Evolutionary conservation across 1,140 invertebrate genomes (phyloP).

Genomic region (Trachymyrmex septentrionalis): DNA sequence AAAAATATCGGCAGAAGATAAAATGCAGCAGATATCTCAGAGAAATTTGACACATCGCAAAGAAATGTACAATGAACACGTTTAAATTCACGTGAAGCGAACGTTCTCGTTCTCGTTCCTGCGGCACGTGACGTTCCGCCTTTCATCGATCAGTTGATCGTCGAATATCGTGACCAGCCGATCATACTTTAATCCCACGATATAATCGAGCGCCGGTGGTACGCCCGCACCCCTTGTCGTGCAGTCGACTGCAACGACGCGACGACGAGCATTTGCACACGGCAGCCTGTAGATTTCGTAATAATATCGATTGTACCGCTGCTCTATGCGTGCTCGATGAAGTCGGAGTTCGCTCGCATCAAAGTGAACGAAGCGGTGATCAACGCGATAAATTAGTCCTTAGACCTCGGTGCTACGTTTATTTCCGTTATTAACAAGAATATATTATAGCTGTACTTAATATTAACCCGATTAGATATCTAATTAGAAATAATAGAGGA

Average conservation of each 20-base stretch:
- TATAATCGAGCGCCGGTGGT: conserved; percentile 71
- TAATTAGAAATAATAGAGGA: background rate
- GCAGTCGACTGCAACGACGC: conserved; percentile 71
- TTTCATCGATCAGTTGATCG: conserved; percentile 75
- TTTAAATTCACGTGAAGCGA: conserved; percentile 43
- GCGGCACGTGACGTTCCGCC: conserved; percentile 62
- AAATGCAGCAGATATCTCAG: conserved; percentile 30
- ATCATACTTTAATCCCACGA: conserved; percentile 74
- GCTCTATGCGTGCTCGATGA: conserved; percentile 65
- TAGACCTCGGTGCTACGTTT: background rate
- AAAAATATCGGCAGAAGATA: background rate
- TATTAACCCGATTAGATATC: background rate
- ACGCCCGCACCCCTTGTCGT: conserved; percentile 71
- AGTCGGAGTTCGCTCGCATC: conserved; percentile 31
- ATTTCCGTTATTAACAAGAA: background rate
- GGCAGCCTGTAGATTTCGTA: conserved; percentile 71
- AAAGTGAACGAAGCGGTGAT: conserved; percentile 48
- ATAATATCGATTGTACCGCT: conserved; percentile 70
- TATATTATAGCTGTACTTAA: conserved; percentile 7
- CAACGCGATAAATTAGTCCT: conserved; percentile 45
- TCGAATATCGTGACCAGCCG: conserved; percentile 75
- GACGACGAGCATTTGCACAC: conserved; percentile 74
- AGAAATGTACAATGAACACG: conserved; percentile 27
- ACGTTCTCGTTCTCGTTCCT: conserved; percentile 47
- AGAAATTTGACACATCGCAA: conserved; percentile 19